Conservation (phyloP, 1,140 invertebrate species). For the Anastatus disparis region DNA sequence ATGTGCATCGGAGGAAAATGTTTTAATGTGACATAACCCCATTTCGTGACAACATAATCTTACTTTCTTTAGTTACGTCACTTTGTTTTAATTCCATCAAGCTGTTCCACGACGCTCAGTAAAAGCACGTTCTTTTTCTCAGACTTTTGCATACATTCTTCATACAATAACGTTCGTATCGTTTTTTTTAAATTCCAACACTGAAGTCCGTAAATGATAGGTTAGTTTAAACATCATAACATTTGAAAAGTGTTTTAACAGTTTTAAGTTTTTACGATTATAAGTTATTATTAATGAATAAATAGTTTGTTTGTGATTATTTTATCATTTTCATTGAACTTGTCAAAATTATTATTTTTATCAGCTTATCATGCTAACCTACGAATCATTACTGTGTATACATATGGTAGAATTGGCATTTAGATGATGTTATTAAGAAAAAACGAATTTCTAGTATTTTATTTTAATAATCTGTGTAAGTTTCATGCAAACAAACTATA, state of each 20-base stretch:
- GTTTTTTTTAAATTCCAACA: background rate
- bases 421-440: too few relatives aligned
- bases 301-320: background rate
- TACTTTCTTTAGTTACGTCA: background rate
- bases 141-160: background rate
- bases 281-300: too few relatives aligned
- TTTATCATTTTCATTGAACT: background rate
- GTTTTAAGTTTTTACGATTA: too few relatives aligned
- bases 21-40: slow-evolving; percentile 12
- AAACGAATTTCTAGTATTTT: too few relatives aligned
- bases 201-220: slow-evolving; percentile 5
- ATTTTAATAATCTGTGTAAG: too few relatives aligned
- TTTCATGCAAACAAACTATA: too few relatives aligned
- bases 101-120: background rate
- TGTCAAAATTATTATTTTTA: background rate
- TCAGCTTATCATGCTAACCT: too few relatives aligned
- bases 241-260: too few relatives aligned
- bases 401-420: too few relatives aligned
- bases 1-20: background rate
- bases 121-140: background rate
- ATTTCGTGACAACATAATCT: background rate
- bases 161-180: background rate
- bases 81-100: too few relatives aligned
- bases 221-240: slow-evolving; percentile 23
- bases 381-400: background rate